These are phyloP conservation scores for Cydia fagiglandana DNA, from an alignment of 1,140 invertebrate species.

Conservation along the genomic window DNA sequence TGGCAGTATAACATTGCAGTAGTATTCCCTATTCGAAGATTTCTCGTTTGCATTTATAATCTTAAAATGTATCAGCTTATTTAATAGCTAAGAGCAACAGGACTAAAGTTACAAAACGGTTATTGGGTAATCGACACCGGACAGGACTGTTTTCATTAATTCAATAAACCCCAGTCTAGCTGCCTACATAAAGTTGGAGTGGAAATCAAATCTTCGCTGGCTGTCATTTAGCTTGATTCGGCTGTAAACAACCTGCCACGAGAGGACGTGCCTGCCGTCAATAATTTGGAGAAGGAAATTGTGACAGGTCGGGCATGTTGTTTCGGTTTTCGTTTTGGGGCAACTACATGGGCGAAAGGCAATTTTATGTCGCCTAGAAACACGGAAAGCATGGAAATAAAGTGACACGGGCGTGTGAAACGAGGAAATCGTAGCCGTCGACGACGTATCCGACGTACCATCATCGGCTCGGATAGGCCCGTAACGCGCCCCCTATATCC, in stretches of 20 bases:
- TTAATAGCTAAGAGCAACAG: not conserved
- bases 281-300: conserved; percentile 33
- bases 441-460: conserved; percentile 54
- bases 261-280: conserved; percentile 33
- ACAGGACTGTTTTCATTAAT: conserved; percentile 25
- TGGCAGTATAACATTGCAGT: no score
- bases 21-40: no score
- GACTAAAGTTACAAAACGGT: not conserved
- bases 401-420: conserved; percentile 47
- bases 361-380: conserved; percentile 45
- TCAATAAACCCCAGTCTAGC: conserved; percentile 34
- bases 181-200: conserved; percentile 34
- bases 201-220: conserved; percentile 40
- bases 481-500: conserved; percentile 70
- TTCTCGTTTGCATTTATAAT: not conserved
- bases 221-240: conserved; percentile 39
- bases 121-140: not conserved
- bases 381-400: conserved; percentile 45
- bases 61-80: not conserved
- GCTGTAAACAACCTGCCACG: conserved; percentile 36
- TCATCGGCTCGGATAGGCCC: conserved; percentile 62
- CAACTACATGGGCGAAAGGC: conserved; percentile 31
- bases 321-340: conserved; percentile 37
- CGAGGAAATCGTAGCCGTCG: conserved; percentile 65
- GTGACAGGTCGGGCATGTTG: conserved; percentile 35